Base-by-base conservation (phyloP, 2,888 invertebrate species). In the Folsomia candida region DNA sequence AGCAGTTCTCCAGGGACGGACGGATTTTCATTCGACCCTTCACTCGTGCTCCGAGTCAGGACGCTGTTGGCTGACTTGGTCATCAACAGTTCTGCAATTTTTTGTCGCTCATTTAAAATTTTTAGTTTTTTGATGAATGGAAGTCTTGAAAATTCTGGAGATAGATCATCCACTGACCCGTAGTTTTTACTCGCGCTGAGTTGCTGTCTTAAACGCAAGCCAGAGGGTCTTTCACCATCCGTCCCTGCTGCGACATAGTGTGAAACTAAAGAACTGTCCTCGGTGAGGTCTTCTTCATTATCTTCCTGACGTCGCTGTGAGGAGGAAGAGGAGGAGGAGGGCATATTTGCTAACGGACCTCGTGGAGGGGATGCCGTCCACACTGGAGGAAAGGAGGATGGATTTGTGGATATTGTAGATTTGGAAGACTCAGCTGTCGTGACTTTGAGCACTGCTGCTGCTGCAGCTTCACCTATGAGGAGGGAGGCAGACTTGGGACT, bases 121-220 rank as follows among this genome's bases (percentile, higher is more conserved):
- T 93, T 93, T 63, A 93, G 84, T 80, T 93, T 92, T 83, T 93
- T 93, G 0, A 93, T 93, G 81, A 93, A 93, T 0, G 93, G 93
- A 71, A 93, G 83, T 18, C 92, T 91, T 65, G 91, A 90, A 80
- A 93, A 93, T 82, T 93, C 93, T 0, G 93, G 93, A 9, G 92
- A 93, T 47, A 93, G 83, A 82, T 93, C 93, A 57, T 80, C 80
- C 3, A 80, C 79, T 14, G 79, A 79, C 14, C 78, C 78, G 60
- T 80, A 80, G n/a, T 69, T 79, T 72, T 80, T 80, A 57, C 68
- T 59, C 51, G 69, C 64, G 37, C 11, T 51, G 59, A 58, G 63
- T 57, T 69, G 69, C 64, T 70, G 72, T 20, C 68, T 65, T 25
- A 68, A 72, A 28, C 72, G 74, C 22, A 67, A 60, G 47, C 65